Percentiles rank a stretch among this genome's conserved stretches.
These are phyloP conservation scores for Macroglossus sobrinus DNA, from an alignment of 2,113 vertebrate species.

Conservation along the genomic window DNA sequence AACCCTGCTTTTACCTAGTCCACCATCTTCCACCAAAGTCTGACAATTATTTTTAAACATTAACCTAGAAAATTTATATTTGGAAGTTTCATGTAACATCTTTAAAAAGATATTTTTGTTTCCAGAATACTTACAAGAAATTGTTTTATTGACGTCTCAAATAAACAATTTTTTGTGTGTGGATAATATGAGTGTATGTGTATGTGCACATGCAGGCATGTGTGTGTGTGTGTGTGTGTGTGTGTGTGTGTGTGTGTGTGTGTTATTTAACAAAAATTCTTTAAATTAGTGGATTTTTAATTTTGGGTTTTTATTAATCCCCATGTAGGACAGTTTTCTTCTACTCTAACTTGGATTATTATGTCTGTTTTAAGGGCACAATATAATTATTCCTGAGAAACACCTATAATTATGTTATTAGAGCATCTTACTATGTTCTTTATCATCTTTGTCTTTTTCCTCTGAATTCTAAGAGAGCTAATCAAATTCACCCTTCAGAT, in stretches of 20 bases:
- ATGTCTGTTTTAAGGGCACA: neutral
- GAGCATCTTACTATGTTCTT: neutral
- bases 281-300: neutral
- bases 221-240: neutral
- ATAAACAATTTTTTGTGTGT: neutral
- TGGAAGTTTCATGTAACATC: neutral
- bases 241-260: neutral
- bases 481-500: neutral
- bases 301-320: neutral
- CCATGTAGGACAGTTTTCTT: neutral
- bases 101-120: slow-evolving; percentile 18
- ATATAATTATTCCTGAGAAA: neutral
- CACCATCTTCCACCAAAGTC: too few relatives aligned
- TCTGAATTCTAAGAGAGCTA: neutral
- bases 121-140: neutral
- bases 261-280: neutral
- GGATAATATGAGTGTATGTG: neutral
- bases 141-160: neutral
- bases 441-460: neutral
- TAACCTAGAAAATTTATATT: neutral
- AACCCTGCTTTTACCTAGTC: too few relatives aligned
- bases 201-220: neutral
- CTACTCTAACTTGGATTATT: neutral
- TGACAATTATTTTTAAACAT: neutral
- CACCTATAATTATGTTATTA: neutral